Conservation (phyloP, 64 coral and sea anemone species). For the Hydrozoanthus tunicans region DNA sequence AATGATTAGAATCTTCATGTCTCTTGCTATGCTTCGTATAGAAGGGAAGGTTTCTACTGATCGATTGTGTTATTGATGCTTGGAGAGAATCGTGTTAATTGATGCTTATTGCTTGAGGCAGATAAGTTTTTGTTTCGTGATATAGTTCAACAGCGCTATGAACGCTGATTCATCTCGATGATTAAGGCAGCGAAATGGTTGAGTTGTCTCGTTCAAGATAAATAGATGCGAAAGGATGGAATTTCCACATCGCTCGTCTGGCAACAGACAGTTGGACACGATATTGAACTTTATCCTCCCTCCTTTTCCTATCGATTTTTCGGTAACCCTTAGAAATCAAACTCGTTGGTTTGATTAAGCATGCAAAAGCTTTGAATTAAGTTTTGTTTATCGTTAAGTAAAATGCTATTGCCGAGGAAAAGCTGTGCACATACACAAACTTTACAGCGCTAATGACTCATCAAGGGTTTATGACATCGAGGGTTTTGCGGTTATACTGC, state of each 20-base stretch:
- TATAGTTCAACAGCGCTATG: constrained; percentile 24
- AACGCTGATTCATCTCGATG: neutral
- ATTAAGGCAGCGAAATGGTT: constrained; percentile 8
- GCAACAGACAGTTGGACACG: neutral
- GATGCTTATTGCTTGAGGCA: constrained; percentile 52
- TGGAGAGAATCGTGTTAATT: constrained; percentile 25
- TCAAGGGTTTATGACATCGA: constrained; percentile 5
- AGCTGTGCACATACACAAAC: constrained; percentile 7
- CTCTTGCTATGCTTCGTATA: neutral
- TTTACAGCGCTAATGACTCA: constrained; percentile 22
- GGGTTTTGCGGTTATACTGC: constrained; percentile 23
- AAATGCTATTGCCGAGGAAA: constrained; percentile 22
- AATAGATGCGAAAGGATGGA: neutral
- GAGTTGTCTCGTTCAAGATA: constrained; percentile 13
- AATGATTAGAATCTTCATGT: neutral
- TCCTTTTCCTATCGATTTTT: neutral
- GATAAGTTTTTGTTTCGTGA: constrained; percentile 14
- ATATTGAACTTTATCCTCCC: neutral
- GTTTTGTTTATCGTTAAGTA: constrained; percentile 44
- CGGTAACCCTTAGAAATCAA: neutral
- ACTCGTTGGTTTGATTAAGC: neutral
- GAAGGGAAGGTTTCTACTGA: neutral
- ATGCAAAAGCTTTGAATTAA: neutral
- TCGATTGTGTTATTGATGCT: neutral
- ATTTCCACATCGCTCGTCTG: neutral